A percentile compares a stretch with the other conserved stretches of the same genome.
These are phyloP conservation scores for Oophaga sylvatica DNA, from an alignment of 2,797 vertebrate genomes.

Conservation along the genomic window DNA sequence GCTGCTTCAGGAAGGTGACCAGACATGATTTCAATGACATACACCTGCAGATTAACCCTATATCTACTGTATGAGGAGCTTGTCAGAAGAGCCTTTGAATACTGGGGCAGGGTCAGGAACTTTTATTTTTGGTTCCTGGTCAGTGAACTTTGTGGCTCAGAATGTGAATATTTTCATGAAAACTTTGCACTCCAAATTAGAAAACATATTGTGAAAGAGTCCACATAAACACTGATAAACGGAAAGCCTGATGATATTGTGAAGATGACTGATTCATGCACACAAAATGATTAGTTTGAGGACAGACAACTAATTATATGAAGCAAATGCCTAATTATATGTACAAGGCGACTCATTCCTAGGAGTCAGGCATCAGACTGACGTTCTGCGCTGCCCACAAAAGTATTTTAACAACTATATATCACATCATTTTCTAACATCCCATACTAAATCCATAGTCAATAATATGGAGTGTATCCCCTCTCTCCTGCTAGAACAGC, in stretches of 20 bases:
- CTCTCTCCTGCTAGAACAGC: too few species aligned
- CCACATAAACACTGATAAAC: background rate
- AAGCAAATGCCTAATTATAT: background rate
- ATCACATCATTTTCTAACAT: too few species aligned
- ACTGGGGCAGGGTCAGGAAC: background rate
- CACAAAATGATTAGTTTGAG: background rate
- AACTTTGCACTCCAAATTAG: background rate
- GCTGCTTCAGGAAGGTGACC: too few species aligned
- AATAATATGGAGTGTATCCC: too few species aligned
- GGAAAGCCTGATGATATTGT: background rate
- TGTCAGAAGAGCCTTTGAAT: background rate
- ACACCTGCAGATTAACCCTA: too few species aligned
- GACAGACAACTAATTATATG: conserved; percentile 1
- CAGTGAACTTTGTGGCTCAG: background rate
- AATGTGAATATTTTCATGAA: background rate
- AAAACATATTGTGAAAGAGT: background rate
- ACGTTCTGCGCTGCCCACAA: background rate
- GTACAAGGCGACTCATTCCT: background rate
- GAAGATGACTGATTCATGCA: background rate
- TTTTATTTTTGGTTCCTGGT: background rate
- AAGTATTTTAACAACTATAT: too few species aligned
- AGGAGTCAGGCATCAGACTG: background rate
- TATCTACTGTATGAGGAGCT: background rate
- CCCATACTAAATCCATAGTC: too few species aligned
- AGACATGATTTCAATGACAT: too few species aligned